Conservation (phyloP, 2,888 invertebrate genomes). For the Drosophila anomelani region DNA sequence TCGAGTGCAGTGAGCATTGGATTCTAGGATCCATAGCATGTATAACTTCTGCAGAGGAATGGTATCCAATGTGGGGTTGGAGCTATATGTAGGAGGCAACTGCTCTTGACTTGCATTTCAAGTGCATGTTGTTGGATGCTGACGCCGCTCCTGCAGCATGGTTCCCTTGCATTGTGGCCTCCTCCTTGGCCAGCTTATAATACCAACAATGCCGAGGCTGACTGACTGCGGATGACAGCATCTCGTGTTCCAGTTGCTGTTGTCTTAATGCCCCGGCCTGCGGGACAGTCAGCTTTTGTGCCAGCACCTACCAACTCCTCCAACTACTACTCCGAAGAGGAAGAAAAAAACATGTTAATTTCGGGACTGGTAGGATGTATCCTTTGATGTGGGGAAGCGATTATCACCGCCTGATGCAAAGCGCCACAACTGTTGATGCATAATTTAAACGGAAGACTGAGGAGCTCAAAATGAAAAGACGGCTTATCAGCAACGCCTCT, state of each 20-base stretch:
- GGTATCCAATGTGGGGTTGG: constrained; percentile 4
- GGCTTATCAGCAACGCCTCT: constrained; percentile 65
- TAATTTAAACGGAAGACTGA: constrained; percentile 53
- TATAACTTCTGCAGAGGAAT: constrained; percentile 33
- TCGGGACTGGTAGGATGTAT: constrained; percentile 4
- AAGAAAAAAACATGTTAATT: constrained; percentile 37
- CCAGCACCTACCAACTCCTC: constrained; percentile 7
- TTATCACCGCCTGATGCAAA: constrained; percentile 63
- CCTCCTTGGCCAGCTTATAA: constrained; percentile 20
- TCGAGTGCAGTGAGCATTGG: constrained; percentile 25
- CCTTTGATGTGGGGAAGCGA: constrained; percentile 32
- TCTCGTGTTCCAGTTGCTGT: constrained; percentile 48
- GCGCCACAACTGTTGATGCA: constrained; percentile 54
- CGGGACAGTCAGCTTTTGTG: constrained; percentile 8
- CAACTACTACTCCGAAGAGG: constrained; percentile 12
- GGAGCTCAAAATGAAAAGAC: constrained; percentile 39
- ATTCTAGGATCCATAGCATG: constrained; percentile 24
- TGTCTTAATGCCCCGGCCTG: constrained; percentile 27
- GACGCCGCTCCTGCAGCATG: constrained; percentile 41
- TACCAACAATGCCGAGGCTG: constrained; percentile 62
- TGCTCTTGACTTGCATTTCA: constrained; percentile 69
- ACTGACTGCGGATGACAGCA: constrained; percentile 72
- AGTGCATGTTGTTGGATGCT: constrained; percentile 57
- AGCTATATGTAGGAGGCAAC: constrained; percentile 46
- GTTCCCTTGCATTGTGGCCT: constrained; percentile 31